Evolutionary conservation across 2,797 vertebrate species (phyloP).

Genomic region (Sebastes trivittatus): DNA sequence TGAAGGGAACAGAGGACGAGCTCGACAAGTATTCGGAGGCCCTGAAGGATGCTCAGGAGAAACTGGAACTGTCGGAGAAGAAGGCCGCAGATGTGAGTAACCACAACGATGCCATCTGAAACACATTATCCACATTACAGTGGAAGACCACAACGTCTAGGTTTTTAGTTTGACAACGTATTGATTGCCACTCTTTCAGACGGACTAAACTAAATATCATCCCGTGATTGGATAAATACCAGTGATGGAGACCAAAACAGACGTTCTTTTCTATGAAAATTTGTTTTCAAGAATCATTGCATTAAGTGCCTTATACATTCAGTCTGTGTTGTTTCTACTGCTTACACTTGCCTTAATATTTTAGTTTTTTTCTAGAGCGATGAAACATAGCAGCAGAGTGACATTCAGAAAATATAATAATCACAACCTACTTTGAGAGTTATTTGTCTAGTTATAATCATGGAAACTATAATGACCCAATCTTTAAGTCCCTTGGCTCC

Average conservation of each 20-base stretch:
- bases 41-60: constrained; percentile 93
- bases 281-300: not conserved
- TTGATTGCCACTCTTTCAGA: constrained; percentile 16
- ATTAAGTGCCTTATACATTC: not conserved
- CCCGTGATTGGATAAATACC: not conserved
- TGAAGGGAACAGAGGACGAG: constrained; percentile 93
- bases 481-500: not conserved
- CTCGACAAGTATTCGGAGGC: constrained; percentile 92
- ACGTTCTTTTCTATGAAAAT: not conserved
- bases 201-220: not conserved
- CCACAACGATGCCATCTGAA: constrained; percentile 44
- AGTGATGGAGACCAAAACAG: not conserved
- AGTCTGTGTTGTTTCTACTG: not conserved
- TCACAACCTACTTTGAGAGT: not conserved
- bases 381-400: not conserved
- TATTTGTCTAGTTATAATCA: not conserved
- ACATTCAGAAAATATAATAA: not conserved
- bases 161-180: constrained; percentile 8
- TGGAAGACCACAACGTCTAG: constrained; percentile 14
- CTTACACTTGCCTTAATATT: not conserved
- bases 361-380: not conserved
- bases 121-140: constrained; percentile 52
- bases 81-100: constrained; percentile 90
- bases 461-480: not conserved
- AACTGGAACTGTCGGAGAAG: constrained; percentile 92